phyloP scores from a whole-genome alignment of 2,113 vertebrate genomes.

The Phaethornis superciliosus region DNA sequence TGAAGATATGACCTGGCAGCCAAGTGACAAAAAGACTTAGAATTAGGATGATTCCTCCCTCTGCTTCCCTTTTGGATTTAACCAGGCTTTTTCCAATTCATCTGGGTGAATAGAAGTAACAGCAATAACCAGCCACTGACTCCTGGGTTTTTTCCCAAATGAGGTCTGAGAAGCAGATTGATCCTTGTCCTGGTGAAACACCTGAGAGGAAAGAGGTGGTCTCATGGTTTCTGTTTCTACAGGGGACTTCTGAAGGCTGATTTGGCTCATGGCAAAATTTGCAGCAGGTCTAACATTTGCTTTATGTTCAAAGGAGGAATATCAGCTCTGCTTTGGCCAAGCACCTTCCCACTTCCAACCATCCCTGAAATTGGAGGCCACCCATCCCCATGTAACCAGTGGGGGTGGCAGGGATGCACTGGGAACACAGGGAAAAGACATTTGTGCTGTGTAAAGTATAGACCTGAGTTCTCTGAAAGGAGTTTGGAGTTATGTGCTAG shows the following conservation, averaged over 20 bases:
- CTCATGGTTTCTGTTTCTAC: background rate
- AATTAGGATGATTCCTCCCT: background rate
- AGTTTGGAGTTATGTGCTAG: background rate
- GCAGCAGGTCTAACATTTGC: background rate
- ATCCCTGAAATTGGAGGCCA: background rate
- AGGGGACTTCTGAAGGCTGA: background rate
- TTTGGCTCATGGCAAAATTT: background rate
- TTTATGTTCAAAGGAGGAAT: background rate
- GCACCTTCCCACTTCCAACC: background rate
- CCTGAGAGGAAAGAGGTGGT: background rate
- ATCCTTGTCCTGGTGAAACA: background rate
- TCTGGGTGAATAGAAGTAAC: background rate
- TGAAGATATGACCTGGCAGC: conserved; percentile 12
- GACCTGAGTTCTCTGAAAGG: background rate
- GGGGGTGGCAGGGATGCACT: background rate
- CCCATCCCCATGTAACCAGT: background rate
- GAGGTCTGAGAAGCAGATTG: background rate
- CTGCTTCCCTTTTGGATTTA: background rate
- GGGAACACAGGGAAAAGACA: background rate
- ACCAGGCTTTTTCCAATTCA: background rate
- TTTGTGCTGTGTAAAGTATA: background rate
- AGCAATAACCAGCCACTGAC: background rate
- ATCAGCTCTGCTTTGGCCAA: background rate
- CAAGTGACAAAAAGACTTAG: background rate
- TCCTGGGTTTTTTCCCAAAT: background rate